These are phyloP conservation scores for Halictus quadricinctus DNA, from an alignment of 2,888 invertebrate genomes.

Conservation along the genomic window DNA sequence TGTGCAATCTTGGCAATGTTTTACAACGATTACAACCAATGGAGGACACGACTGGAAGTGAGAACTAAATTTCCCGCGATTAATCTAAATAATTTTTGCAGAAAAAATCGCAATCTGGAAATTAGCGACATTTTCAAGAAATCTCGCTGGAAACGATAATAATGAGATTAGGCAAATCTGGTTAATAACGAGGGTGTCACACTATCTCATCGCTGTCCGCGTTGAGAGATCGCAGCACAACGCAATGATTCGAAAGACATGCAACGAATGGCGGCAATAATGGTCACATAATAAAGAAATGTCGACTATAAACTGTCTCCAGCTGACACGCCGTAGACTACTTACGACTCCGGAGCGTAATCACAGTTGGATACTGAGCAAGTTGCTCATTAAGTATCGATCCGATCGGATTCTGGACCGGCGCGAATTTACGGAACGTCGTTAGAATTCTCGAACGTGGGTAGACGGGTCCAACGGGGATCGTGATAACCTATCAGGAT, in stretches of 20 bases:
- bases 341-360: neutral
- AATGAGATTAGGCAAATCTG: no score
- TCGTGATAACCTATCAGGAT: neutral
- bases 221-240: neutral
- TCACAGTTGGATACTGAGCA: neutral
- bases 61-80: no score
- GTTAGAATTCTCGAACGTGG: slow-evolving; percentile 1
- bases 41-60: no score
- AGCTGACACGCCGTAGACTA: neutral
- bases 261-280: neutral
- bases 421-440: slow-evolving; percentile 5
- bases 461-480: slow-evolving; percentile 6
- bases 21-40: no score
- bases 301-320: neutral
- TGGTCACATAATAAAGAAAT: slow-evolving; percentile 1
- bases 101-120: no score
- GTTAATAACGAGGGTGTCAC: no score
- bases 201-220: neutral
- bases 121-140: no score
- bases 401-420: neutral
- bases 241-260: neutral
- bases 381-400: slow-evolving; percentile 1
- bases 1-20: no score
- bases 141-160: no score
- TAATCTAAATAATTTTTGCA: no score